Evolutionary conservation across 2,113 vertebrate species (phyloP), one percentile per base, ranked within the genome.

Genomic region (Pelecanoides urinatrix): DNA sequence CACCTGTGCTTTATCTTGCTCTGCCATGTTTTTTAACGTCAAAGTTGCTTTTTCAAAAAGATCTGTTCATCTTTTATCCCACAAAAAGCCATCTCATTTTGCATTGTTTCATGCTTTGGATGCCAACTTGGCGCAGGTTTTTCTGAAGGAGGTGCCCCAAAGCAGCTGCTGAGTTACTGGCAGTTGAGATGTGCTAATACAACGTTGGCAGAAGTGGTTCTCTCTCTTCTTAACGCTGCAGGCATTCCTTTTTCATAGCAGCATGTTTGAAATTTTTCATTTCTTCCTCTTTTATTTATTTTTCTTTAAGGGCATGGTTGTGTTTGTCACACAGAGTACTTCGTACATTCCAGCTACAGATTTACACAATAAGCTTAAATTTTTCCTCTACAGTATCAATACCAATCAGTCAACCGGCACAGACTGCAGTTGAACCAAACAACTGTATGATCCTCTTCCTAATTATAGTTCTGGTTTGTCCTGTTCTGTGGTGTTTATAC

Each of bases 351-450:
- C 61, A 86, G 55, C 55, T 59, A 14, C 61, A 53, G 72, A 49
- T 96, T 94, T 97, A 92, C 88, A 92, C 91, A 92, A 89, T 74
- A 94, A 68, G 3, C 47, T 44, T 77, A 47, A 75, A 75, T 81
- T 82, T 83, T 45, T 76, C 29, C 61, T 62, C 52, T 21, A 61
- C 65, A 21, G 32, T 92, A 71, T 59, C 85, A 70, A 11, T 59
- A 65, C 16, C n/a, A 18, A 4, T n/a, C 90, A 92, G 75, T 55
- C 75, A 94, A 16, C 61, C 8, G 3, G 53, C 70, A 67, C 82
- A 72, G 53, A 2, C 32, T n/a, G 42, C 56, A 40, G 75, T 40
- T 79, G 67, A 92, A 90, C 85, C 88, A 86, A 55, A 21, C 71
- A 53, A 58, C 66, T 4, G 9, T 6, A 18, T 26, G 29, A 21